Conservation (phyloP, 2,797 vertebrate genomes). For the Spinus olivaceus region DNA sequence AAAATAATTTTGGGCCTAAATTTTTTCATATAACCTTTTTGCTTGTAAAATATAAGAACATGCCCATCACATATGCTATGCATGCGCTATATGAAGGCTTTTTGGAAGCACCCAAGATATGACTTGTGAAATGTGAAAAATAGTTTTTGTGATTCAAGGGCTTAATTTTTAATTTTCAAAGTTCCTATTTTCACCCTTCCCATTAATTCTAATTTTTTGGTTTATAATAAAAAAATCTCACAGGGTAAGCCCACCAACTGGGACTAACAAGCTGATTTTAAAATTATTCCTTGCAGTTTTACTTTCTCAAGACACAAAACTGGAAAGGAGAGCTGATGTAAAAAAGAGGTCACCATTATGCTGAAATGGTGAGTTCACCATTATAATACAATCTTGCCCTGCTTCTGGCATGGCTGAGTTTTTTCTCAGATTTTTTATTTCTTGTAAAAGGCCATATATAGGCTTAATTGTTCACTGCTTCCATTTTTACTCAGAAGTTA, state of each 20-base stretch:
- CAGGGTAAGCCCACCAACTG: not conserved
- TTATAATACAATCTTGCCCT: not conserved
- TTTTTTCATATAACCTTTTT: constrained; percentile 35
- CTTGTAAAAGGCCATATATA: not conserved
- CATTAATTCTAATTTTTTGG: not conserved
- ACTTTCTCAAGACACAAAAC: not conserved
- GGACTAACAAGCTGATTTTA: not conserved
- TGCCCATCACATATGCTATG: not conserved
- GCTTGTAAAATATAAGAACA: not conserved
- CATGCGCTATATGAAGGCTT: not conserved
- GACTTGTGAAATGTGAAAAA: not conserved
- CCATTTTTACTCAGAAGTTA: not conserved
- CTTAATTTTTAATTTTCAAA: not conserved
- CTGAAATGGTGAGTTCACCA: not conserved
- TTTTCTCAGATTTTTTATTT: not conserved
- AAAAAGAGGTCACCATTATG: not conserved
- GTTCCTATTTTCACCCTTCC: not conserved
- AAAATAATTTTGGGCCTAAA: constrained; percentile 38
- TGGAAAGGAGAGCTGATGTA: not conserved
- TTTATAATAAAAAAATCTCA: not conserved
- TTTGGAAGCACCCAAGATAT: not conserved
- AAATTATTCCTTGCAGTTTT: not conserved
- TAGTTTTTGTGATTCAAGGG: not conserved
- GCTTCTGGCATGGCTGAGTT: not conserved
- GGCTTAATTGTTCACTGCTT: not conserved